Evolutionary conservation across 2,113 vertebrate species (phyloP).

Genomic region (Pan paniscus): DNA sequence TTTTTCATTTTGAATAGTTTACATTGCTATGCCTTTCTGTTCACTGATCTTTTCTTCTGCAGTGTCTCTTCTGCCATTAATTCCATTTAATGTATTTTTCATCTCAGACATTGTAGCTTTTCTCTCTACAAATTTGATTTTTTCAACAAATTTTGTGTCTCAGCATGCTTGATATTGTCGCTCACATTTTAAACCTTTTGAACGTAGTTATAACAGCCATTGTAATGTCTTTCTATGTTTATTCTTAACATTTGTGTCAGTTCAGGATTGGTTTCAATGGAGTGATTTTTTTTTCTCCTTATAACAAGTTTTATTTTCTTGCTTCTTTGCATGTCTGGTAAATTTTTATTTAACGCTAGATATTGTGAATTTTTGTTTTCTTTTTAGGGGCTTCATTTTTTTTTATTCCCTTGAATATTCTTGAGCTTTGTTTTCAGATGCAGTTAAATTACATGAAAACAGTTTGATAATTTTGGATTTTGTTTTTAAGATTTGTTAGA

Average conservation of each 20-base stretch:
- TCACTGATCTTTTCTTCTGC: not conserved
- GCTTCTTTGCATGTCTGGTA: not conserved
- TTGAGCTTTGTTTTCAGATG: not conserved
- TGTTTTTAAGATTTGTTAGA: not conserved
- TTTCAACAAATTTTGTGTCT: not conserved
- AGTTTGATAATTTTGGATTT: not conserved
- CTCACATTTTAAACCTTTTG: not conserved
- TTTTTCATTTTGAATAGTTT: not conserved
- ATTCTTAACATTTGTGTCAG: not conserved
- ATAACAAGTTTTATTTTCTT: not conserved
- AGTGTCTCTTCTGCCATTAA: not conserved
- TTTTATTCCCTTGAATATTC: not conserved
- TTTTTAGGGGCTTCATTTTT: not conserved
- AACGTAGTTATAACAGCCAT: not conserved
- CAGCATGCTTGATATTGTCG: not conserved
- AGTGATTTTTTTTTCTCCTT: not conserved
- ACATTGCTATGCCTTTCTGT: not conserved
- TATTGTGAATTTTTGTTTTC: not conserved
- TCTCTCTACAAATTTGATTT: not conserved
- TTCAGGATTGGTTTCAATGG: not conserved
- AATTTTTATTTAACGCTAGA: not conserved
- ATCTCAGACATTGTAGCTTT: not conserved
- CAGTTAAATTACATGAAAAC: not conserved
- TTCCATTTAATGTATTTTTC: not conserved
- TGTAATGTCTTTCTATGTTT: not conserved